phyloP scores from a whole-genome alignment of 2,113 vertebrate genomes.

The Trematomus loennbergii region DNA sequence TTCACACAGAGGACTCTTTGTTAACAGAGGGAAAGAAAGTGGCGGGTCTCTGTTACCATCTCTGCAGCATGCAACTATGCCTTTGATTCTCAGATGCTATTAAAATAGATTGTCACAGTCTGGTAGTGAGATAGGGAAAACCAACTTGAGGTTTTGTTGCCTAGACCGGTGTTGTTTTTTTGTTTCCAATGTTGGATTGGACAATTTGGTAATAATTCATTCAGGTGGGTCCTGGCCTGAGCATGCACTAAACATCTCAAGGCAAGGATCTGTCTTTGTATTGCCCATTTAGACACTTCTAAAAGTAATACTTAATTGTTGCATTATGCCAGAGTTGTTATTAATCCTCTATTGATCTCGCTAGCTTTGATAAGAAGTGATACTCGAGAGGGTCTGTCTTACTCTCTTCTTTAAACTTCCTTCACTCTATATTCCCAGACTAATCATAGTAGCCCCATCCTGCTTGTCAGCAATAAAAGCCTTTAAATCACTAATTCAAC shows the following conservation, averaged over 20 bases:
- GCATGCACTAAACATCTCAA: conserved; percentile 28
- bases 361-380: conserved; percentile 14
- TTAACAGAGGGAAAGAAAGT: conserved; percentile 50
- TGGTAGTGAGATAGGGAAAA: conserved; percentile 42
- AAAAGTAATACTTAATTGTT: neutral
- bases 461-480: conserved; percentile 37
- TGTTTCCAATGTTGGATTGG: conserved; percentile 24
- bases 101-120: conserved; percentile 63
- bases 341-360: conserved; percentile 11
- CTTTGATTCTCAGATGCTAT: conserved; percentile 60
- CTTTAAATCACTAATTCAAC: conserved; percentile 60
- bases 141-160: conserved; percentile 40
- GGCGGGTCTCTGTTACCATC: conserved; percentile 57
- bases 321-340: neutral
- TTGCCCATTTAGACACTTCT: conserved; percentile 9
- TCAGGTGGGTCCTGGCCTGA: conserved; percentile 39
- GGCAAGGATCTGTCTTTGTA: conserved; percentile 17
- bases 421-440: conserved; percentile 48
- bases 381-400: conserved; percentile 1
- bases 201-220: conserved; percentile 33
- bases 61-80: conserved; percentile 43
- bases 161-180: conserved; percentile 26
- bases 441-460: conserved; percentile 67
- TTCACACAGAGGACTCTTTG: conserved; percentile 80
- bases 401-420: conserved; percentile 26